A percentile compares a stretch with the other conserved stretches of the same genome.
phyloP scores from a whole-genome alignment of 2,113 vertebrate species.

The Protobothrops mucrosquamatus region DNA sequence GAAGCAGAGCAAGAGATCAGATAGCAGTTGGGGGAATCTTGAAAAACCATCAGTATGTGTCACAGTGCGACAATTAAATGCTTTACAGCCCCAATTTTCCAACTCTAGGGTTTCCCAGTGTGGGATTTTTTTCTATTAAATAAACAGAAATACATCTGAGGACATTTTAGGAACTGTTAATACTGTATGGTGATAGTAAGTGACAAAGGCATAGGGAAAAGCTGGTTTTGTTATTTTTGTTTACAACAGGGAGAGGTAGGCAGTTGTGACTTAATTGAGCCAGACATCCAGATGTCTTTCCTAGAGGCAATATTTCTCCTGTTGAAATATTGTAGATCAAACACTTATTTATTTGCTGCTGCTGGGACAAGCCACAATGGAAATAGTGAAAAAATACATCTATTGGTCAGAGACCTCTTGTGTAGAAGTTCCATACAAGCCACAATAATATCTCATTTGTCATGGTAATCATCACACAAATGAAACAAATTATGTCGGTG shows the following conservation, averaged over 20 bases:
- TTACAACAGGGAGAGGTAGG: neutral
- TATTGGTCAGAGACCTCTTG: neutral
- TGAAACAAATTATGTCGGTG: neutral
- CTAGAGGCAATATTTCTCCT: neutral
- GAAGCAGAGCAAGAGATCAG: conserved; percentile 47
- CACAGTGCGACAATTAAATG: conserved; percentile 11
- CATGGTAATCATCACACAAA: neutral
- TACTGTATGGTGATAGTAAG: neutral
- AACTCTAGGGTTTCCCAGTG: conserved; percentile 7
- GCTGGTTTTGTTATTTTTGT: neutral
- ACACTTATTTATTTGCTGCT: neutral
- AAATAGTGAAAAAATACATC: neutral
- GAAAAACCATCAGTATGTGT: neutral
- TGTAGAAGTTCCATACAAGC: neutral
- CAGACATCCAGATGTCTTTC: neutral
- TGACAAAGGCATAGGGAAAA: neutral
- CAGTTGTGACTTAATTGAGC: neutral
- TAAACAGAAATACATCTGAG: neutral
- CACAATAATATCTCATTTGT: neutral
- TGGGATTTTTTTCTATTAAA: neutral
- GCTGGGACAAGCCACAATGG: neutral
- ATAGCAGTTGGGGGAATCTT: conserved; percentile 3
- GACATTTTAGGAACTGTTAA: neutral
- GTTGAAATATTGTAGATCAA: neutral
- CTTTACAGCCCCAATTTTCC: conserved; percentile 35